These are phyloP conservation scores for Coregonus sp. DNA, from an alignment of 2,797 vertebrate species.

Conservation along the genomic window DNA sequence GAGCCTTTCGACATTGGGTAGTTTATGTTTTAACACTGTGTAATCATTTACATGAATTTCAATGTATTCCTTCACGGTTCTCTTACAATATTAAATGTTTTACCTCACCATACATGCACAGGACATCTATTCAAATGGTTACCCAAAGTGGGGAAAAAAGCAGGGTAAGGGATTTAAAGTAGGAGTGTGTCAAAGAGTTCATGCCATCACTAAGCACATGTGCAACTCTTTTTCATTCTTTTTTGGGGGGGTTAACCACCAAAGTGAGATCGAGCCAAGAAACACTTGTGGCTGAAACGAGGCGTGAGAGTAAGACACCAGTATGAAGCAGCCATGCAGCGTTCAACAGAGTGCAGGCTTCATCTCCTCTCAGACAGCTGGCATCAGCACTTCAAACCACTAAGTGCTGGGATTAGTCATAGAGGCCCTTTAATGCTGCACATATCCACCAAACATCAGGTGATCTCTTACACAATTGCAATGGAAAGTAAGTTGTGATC, in stretches of 20 bases:
- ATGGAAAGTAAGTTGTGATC: neutral
- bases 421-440: neutral
- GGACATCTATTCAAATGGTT: neutral
- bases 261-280: neutral
- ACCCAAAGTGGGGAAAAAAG: neutral
- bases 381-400: conserved; percentile 38
- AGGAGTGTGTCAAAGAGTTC: neutral
- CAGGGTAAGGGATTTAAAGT: neutral
- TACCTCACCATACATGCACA: neutral
- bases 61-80: neutral
- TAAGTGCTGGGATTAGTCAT: conserved; percentile 43
- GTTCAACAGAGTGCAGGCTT: conserved; percentile 15
- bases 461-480: neutral
- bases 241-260: conserved; percentile 1
- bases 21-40: neutral
- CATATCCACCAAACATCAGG: neutral
- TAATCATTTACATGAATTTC: neutral
- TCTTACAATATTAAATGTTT: neutral
- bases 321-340: conserved; percentile 17
- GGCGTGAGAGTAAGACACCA: conserved; percentile 31
- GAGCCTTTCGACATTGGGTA: neutral
- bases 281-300: conserved; percentile 32
- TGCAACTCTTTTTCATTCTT: neutral
- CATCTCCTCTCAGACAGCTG: conserved; percentile 35
- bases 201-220: neutral